phyloP scores from a whole-genome alignment of 2,797 vertebrate genomes.

The Pristis pectinata region DNA sequence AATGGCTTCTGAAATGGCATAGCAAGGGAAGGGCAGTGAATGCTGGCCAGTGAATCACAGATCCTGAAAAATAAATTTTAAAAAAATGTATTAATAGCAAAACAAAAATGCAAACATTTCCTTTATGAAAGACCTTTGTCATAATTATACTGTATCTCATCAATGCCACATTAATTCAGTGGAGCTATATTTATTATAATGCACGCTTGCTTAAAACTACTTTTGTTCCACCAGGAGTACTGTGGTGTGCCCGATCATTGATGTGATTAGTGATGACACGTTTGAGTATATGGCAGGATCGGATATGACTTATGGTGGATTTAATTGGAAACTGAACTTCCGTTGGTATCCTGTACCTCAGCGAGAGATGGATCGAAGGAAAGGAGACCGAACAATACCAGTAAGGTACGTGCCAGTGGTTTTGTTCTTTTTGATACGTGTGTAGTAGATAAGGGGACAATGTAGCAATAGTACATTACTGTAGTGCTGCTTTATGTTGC shows the following conservation, averaged over 20 bases:
- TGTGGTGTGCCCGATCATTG: conserved; percentile 71
- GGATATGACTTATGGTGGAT: conserved; percentile 72
- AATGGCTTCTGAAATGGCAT: too few species aligned
- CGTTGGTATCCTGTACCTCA: conserved; percentile 74
- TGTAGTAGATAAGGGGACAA: background rate
- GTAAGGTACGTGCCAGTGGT: conserved; percentile 54
- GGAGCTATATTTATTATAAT: background rate
- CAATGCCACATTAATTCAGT: background rate
- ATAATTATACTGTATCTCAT: background rate
- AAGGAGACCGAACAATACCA: conserved; percentile 70
- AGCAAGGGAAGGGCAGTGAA: too few species aligned
- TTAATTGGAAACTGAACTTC: conserved; percentile 73
- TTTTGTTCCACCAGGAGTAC: conserved; percentile 55
- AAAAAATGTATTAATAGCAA: background rate
- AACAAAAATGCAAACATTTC: too few species aligned
- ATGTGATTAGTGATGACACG: conserved; percentile 73
- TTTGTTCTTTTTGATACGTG: background rate
- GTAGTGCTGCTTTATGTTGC: background rate
- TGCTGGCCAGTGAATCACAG: too few species aligned
- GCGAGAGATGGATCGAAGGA: conserved; percentile 71
- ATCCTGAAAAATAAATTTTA: too few species aligned
- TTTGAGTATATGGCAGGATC: conserved; percentile 74
- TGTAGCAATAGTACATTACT: background rate
- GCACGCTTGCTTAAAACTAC: background rate
- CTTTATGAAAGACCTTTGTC: background rate